Base-by-base conservation (phyloP, 1,140 invertebrate genomes). In the Coptotermes formosanus region DNA sequence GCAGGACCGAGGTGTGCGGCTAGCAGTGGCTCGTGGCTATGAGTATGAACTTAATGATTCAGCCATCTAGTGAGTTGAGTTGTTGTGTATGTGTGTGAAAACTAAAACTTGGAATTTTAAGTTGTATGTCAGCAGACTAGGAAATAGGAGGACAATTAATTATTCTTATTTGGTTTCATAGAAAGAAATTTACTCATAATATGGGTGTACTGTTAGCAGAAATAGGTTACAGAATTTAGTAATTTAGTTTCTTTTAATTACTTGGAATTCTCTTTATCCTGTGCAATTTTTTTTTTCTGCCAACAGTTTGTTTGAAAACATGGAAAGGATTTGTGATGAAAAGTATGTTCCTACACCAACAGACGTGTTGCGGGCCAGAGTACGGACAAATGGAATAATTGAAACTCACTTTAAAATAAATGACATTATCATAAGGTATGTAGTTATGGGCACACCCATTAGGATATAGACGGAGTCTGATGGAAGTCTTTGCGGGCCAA, bases 41-140 rank as follows among this genome's bases (percentile, higher is more conserved):
- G 95, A 96, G 89, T 96, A 95, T 90, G 94, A 96, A 90, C 91
- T 96, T 52, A 96, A 96, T 90, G 95, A 96, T 91, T 96, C 95
- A 8, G 95, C 95, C 83, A 91, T 95, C 88, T 96, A 95, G 92
- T 95, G 91, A 92, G 91, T 90, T 23, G n/a, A 81, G 32, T 84
- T 87, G 52, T 83, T 82, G 32, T 84, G 87, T 86, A 87, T 89
- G 86, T 88, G 89, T 91, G 89, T 43, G 38, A 9, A 83, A 21
- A 83, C n/a, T 43, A 11, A 25, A 45, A 44, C 7, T 2, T 75
- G n/a, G n/a, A 30, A 0, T 19, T 21, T 8, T 3, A 23, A 23
- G 12, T 43, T 84, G 43, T 52, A 64, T 84, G 83, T 55, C 32
- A 59, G 21, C 4, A 38, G 23, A n/a, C 25, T 84, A 38, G 4